Evolutionary conservation across 2,888 invertebrate species (phyloP), one percentile per base, ranked within the genome.

Genomic region (Synanthedon formicaeformis): DNA sequence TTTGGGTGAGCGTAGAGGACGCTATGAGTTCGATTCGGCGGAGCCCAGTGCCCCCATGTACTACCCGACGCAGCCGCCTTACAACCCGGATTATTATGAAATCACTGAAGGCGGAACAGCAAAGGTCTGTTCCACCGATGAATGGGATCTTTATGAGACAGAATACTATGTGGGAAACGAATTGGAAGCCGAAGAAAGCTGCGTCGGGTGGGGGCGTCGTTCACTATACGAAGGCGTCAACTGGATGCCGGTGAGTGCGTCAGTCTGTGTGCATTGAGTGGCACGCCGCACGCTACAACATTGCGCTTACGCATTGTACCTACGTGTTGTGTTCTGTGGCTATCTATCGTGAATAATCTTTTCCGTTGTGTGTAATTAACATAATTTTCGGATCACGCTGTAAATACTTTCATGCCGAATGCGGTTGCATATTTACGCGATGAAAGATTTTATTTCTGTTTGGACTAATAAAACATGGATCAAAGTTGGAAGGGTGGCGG

Each of bases 151-250:
- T 51, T 69, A 60, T 55, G 66, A 72, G 58, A 65, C 65, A 53
- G 69, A 73, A 58, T 57, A 64, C 55, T 62, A 68, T 57, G 55
- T 59, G 60, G 66, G 58, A 59, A 64, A 63, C 61, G 67, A 64
- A 58, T 66, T 65, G 57, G 69, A 67, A 58, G 69, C 67, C 58
- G 61, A 59, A 53, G 68, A 70, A 65, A 68, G 65, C 55, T 60
- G 63, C 55, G 62, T 62, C 57, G 78, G 72, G 71, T 71, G 76
- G 75, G 73, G 73, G 68, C 70, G 67, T 59, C 72, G 72, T 58
- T 85, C 86, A 61, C 67, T 86, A 60, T 86, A 84, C 69, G 85
- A 87, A 73, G 85, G 84, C 72, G 85, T 85, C 69, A 81, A 83
- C 76, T 81, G 73, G 64, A 61, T 68, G 71, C 52, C 81, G 80